Base-by-base conservation (phyloP, 2,113 vertebrate genomes). In the Agapornis roseicollis region DNA sequence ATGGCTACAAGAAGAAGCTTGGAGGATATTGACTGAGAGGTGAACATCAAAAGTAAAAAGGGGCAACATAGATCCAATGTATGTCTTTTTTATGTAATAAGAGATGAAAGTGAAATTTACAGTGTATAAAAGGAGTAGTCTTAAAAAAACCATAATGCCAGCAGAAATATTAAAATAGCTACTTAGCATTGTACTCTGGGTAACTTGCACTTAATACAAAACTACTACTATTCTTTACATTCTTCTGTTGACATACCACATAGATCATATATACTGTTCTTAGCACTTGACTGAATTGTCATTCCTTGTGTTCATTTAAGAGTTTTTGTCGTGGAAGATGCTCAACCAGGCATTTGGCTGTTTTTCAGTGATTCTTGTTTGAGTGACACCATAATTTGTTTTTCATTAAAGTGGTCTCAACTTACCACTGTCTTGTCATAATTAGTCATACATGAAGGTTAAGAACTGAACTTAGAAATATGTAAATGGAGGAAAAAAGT, bases 21-120 rank as follows among this genome's bases (percentile, higher is more conserved):
- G 47, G 16, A 17, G 6, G 10, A 3, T 46, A 1, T 14, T 0
- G 1, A 13, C 22, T 63, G 33, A 47, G 49, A 78, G 50, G 10
- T 44, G 20, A 69, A 35, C 8, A 15, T 72, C 61, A 42, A 47
- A 76, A 85, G 9, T 16, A 42, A 77, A 69, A 83, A 58, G 17
- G 1, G 11, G 1, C 23, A 31, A 69, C 47, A 16, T 9, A 77
- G 11, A 73, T 70, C 29, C 55, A 77, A 4, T 47, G 15, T 37
- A 76, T 66, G n/a, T 7, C 19, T 6, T 56, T 85, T 44, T 24
- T 7, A 11, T 35, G 9, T 33, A 35, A n/a, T 53, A 85, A 46
- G 9, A 78, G 76, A 82, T 50, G 17, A 41, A 69, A 60, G 11
- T 46, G 0, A 70, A 46, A 31, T 49, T 69, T 73, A 24, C 20